Conservation (phyloP, 2,797 vertebrate genomes). For the Chaetophractus vellerosus region DNA sequence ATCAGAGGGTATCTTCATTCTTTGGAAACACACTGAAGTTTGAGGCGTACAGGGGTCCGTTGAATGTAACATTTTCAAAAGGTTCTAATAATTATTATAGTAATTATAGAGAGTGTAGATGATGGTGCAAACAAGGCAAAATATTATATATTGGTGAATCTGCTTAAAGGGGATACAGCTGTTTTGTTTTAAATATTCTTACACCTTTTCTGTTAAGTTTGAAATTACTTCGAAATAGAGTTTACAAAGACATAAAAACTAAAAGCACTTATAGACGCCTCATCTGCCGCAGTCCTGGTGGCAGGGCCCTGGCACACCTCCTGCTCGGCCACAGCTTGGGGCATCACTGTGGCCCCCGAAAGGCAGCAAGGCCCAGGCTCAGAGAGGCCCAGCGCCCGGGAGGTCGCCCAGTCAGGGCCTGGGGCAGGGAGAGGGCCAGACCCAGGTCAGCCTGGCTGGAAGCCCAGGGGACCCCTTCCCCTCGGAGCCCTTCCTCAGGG, state of each 20-base stretch:
- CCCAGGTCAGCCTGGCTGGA: no score
- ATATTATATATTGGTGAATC: not conserved
- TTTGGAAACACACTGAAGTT: no score
- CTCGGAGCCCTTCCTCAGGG: not conserved
- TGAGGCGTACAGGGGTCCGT: not conserved
- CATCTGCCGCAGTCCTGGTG: rapidly evolving
- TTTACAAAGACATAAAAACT: no score
- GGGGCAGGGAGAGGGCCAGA: no score
- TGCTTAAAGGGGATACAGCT: rapidly evolving
- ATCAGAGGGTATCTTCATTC: not conserved
- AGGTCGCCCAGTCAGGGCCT: not conserved
- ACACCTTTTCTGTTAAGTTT: not conserved
- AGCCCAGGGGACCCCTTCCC: not conserved
- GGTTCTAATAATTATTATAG: rapidly evolving
- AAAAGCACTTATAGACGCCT: not conserved
- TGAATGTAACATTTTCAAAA: not conserved
- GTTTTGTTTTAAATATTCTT: not conserved
- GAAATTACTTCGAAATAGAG: no score
- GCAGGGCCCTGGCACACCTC: rapidly evolving
- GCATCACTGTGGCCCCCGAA: not conserved
- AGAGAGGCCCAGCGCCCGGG: no score
- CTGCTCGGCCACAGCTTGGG: not conserved
- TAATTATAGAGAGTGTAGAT: rapidly evolving
- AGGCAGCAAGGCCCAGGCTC: no score
- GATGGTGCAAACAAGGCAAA: no score